Conservation (phyloP, 2,797 vertebrate genomes). For the Falco berigora region DNA sequence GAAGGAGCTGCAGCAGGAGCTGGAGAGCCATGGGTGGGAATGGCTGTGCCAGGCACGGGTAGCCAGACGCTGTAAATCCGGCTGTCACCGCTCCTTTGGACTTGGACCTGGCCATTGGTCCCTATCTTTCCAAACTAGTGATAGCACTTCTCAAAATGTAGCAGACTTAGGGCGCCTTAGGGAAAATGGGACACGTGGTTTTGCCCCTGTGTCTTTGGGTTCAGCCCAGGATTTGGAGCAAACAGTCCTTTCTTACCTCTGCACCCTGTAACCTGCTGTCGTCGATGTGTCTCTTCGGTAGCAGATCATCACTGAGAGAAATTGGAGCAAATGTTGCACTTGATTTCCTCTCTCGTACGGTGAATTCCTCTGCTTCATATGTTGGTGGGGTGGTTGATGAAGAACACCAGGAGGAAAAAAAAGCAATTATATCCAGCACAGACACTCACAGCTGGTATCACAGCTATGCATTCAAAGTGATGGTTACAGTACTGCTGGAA, state of each 20-base stretch:
- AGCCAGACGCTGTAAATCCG: not conserved
- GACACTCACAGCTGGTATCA: conserved; percentile 22
- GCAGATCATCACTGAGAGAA: not conserved
- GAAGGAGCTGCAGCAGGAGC: not conserved
- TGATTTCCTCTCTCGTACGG: not conserved
- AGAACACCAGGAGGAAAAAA: conserved; percentile 27
- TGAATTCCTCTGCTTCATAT: not conserved
- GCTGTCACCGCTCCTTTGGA: not conserved
- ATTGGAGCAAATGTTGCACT: not conserved
- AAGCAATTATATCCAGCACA: conserved; percentile 35
- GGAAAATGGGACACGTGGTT: accelerated
- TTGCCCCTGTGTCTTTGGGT: not conserved
- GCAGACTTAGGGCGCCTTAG: not conserved
- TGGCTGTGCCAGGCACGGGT: accelerated
- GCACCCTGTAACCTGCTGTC: not conserved
- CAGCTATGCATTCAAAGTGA: conserved; percentile 3
- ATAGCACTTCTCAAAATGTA: not conserved
- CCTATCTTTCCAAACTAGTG: not conserved
- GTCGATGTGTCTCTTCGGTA: not conserved
- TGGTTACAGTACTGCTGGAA: not conserved
- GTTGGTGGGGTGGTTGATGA: not conserved
- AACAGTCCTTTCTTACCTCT: not conserved
- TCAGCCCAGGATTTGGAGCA: not conserved
- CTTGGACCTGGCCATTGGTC: not conserved
- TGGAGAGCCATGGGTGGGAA: not conserved